A percentile compares a stretch with the other conserved stretches of the same genome.
Conservation (phyloP, 2,888 invertebrate species). For the Heteromurus nitidus region DNA sequence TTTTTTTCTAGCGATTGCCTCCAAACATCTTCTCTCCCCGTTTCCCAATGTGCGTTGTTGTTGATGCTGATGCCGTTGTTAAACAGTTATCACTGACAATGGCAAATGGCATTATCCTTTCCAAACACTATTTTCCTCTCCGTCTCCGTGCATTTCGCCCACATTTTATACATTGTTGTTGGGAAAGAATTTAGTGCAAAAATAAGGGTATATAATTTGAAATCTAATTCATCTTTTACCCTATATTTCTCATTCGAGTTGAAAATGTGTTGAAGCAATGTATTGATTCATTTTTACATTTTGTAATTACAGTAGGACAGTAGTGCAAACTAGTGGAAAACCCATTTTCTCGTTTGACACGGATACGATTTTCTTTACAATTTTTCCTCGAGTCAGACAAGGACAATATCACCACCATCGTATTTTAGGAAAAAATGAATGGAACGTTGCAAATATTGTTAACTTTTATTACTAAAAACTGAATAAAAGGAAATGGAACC, state of each 20-base stretch:
- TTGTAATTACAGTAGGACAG: background rate
- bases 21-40: background rate
- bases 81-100: conserved; percentile 29
- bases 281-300: background rate
- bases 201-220: background rate
- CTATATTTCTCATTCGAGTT: background rate
- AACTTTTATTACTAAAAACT: too few species aligned
- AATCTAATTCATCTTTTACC: conserved; percentile 11
- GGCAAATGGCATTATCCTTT: too few species aligned
- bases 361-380: background rate
- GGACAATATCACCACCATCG: background rate
- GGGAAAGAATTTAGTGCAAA: background rate
- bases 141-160: background rate
- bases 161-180: too few species aligned
- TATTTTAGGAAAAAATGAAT: background rate
- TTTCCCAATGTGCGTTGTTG: conserved; percentile 37
- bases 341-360: background rate
- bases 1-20: conserved; percentile 43
- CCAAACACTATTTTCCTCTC: too few species aligned
- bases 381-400: background rate
- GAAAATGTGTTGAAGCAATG: conserved; percentile 13
- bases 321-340: background rate
- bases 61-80: conserved; percentile 5
- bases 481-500: too few species aligned
- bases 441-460: too few species aligned